phyloP scores from a whole-genome alignment of 1,140 invertebrate species.

The Trachymyrmex cornetzi region DNA sequence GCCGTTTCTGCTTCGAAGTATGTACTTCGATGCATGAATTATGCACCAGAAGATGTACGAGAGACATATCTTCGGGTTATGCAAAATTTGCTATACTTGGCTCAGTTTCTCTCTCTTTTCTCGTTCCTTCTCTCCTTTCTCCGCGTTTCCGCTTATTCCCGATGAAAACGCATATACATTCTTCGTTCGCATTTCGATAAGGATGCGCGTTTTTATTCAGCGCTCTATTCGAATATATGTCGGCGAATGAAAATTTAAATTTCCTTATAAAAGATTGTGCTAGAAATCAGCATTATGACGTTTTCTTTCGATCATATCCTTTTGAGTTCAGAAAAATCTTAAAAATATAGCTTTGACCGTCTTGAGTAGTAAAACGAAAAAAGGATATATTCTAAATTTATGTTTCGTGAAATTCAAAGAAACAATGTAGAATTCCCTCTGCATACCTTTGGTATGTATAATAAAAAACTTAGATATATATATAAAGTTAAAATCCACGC shows the following conservation, averaged over 20 bases:
- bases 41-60: slow-evolving; percentile 63
- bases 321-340: slow-evolving; percentile 8
- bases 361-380: not conserved
- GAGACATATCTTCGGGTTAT: slow-evolving; percentile 52
- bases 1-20: slow-evolving; percentile 37
- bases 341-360: not conserved
- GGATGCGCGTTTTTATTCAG: slow-evolving; percentile 37
- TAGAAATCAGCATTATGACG: not conserved
- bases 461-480: not conserved
- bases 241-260: slow-evolving; percentile 45
- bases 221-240: slow-evolving; percentile 27
- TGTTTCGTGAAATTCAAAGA: not conserved
- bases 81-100: slow-evolving; percentile 46
- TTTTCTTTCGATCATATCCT: slow-evolving; percentile 27
- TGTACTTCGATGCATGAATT: slow-evolving; percentile 69
- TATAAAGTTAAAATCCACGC: not conserved
- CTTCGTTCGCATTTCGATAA: slow-evolving; percentile 45
- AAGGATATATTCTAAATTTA: not conserved
- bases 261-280: slow-evolving; percentile 26
- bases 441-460: not conserved
- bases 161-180: slow-evolving; percentile 26
- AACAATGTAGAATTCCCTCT: not conserved
- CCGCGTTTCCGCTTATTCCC: not conserved
- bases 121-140: not conserved
- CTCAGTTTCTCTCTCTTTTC: not conserved